phyloP scores from a whole-genome alignment of 92 coral and sea anemone genomes.

The Micromussa lordhowensis region DNA sequence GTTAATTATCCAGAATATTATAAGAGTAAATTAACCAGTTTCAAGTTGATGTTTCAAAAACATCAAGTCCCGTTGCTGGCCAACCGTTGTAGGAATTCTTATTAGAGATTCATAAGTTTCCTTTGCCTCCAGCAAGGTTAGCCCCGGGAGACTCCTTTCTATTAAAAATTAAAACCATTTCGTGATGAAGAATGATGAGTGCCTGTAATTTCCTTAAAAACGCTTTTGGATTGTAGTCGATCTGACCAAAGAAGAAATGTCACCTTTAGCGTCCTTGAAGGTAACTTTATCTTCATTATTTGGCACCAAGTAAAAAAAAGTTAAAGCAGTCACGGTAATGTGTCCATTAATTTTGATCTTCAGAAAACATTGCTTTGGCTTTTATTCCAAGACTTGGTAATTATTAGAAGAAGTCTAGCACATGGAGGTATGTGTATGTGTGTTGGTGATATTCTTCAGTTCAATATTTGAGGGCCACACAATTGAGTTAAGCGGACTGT shows the following conservation, averaged over 20 bases:
- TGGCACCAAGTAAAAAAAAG: neutral
- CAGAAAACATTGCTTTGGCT: neutral
- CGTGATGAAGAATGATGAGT: neutral
- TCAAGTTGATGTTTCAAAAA: neutral
- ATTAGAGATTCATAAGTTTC: neutral
- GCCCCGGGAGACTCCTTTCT: neutral
- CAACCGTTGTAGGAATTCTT: neutral
- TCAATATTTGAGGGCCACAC: neutral
- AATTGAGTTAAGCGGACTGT: too few relatives aligned
- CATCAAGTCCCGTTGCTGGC: neutral
- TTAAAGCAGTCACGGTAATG: neutral
- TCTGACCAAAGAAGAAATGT: neutral
- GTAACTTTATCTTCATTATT: neutral
- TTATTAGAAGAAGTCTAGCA: neutral
- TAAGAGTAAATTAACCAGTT: neutral
- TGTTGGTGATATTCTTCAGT: neutral
- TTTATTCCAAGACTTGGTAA: neutral
- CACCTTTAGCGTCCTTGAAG: neutral
- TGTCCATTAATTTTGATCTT: neutral
- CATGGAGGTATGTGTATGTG: slow-evolving; percentile 6
- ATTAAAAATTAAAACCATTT: too few relatives aligned
- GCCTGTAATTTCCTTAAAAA: neutral
- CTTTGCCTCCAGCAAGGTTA: neutral
- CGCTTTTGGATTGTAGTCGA: neutral
- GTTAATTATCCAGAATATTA: neutral